Evolutionary conservation across 2,113 vertebrate species (phyloP), one percentile per base, ranked within the genome.

Genomic region (Gambusia affinis): DNA sequence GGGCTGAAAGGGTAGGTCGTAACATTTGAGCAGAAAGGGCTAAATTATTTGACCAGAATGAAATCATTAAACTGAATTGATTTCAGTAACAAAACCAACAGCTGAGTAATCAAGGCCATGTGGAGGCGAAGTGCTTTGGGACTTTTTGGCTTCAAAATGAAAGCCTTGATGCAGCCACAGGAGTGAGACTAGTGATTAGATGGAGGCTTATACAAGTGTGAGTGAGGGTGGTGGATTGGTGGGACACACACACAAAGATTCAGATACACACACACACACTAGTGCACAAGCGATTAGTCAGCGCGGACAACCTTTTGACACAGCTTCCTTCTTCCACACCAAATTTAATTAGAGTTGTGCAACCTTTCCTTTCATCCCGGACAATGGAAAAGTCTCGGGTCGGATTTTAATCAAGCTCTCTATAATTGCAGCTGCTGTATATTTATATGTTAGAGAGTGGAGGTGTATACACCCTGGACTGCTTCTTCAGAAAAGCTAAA

Each of bases 271-370:
- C 15, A 0, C 68, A 1, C 64, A 79, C 72, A 74, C 60, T 60
- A 67, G 30, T 69, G 30, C 79, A 78, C 81, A 72, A 24, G 39
- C 57, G 64, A 83, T 88, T 85, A 84, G 84, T 88, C 88, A 88
- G 88, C 80, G 89, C 71, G 51, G 90, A 86, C 89, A 90, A 90
- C 91, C 87, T 80, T 57, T 84, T 51, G 83, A 64, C 86, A 91
- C 73, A 77, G 83, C 81, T 83, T 84, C 87, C 89, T 85, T 78
- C 85, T 82, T 81, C 73, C 71, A 70, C 73, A 67, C 80, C 81
- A 85, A 92, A 92, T 91, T 76, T 91, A 92, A 94, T 92, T 92
- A 91, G 91, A 81, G 84, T 84, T 78, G 72, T 80, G 84, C 83
- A 89, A 91, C 86, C 89, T 91, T 90, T 90, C 63, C 78, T 92